Conservation (phyloP, 2,888 invertebrate species). For the Agriopis aurantiaria region DNA sequence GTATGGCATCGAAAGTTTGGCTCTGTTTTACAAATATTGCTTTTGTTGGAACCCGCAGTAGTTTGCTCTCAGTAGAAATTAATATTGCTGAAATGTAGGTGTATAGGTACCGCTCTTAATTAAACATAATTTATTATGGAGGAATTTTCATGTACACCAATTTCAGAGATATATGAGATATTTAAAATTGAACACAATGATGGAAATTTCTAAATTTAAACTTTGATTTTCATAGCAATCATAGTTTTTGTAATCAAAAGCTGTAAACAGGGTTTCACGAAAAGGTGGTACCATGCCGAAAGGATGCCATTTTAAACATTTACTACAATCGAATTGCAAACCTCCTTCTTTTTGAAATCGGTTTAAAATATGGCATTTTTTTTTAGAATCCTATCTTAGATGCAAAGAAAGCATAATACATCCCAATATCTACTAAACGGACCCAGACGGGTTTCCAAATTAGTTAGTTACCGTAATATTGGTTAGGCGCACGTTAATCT, state of each 20-base stretch:
- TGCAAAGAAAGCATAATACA: background rate
- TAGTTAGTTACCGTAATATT: background rate
- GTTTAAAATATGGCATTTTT: too few relatives aligned
- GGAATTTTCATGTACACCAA: too few relatives aligned
- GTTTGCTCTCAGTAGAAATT: conserved; percentile 11
- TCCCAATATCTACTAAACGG: background rate
- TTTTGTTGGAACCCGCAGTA: conserved; percentile 20
- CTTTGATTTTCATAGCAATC: too few relatives aligned
- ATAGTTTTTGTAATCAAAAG: too few relatives aligned
- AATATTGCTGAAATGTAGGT: background rate
- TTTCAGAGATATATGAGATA: too few relatives aligned
- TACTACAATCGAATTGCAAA: too few relatives aligned
- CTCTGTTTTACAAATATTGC: conserved; percentile 33
- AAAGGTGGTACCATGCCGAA: too few relatives aligned
- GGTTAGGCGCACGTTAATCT: background rate
- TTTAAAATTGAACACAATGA: too few relatives aligned
- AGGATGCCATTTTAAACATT: too few relatives aligned
- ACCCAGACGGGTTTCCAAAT: background rate
- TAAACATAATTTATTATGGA: background rate
- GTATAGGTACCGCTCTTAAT: background rate
- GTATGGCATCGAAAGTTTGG: conserved; percentile 32
- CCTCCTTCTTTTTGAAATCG: too few relatives aligned
- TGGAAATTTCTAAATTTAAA: too few relatives aligned
- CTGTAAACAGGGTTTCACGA: too few relatives aligned
- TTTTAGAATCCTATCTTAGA: background rate